phyloP scores from a whole-genome alignment of 2,888 invertebrate genomes.

The Brachylomia viminalis region DNA sequence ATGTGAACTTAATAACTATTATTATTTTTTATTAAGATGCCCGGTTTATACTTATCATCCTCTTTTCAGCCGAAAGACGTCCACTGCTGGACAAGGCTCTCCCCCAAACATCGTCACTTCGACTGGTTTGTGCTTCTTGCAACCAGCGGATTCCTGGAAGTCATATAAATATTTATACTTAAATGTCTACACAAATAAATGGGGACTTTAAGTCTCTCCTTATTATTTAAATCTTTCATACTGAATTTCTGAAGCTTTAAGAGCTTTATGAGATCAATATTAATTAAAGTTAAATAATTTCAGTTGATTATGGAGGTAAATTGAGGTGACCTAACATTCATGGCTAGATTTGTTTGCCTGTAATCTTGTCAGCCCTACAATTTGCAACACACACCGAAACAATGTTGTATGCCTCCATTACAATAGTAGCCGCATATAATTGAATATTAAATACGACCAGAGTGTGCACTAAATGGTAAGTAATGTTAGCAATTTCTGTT shows the following conservation, averaged over 20 bases:
- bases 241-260: too few species aligned
- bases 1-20: too few species aligned
- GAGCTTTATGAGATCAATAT: too few species aligned
- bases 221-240: not conserved
- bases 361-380: not conserved
- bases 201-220: not conserved
- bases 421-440: not conserved
- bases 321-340: too few species aligned
- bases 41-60: not conserved
- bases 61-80: not conserved
- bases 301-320: too few species aligned
- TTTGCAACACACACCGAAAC: not conserved
- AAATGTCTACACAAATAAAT: too few species aligned
- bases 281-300: too few species aligned
- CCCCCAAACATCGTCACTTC: not conserved
- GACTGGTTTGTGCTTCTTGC: not conserved
- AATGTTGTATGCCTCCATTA: not conserved
- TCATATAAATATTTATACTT: too few species aligned
- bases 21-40: not conserved
- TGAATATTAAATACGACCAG: slow-evolving; percentile 4
- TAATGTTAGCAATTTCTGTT: not conserved
- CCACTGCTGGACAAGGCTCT: not conserved
- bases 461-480: slow-evolving; percentile 2
- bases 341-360: not conserved
- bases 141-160: not conserved